Base-by-base conservation (phyloP, 2,888 invertebrate genomes). In the Zele albiditarsus region DNA sequence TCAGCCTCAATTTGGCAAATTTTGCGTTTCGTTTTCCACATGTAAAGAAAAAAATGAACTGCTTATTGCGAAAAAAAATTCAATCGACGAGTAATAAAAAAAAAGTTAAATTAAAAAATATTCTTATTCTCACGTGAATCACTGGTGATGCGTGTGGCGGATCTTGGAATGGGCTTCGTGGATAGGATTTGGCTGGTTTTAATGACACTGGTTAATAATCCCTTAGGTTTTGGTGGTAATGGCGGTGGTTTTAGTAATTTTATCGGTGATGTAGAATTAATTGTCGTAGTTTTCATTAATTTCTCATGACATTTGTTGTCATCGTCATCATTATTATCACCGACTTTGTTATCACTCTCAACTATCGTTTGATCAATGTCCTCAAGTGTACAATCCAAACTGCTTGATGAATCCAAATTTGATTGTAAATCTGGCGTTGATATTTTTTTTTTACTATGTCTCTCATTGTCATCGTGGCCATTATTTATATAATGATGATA, bases 211-310 rank as follows among this genome's bases (percentile, higher is more conserved):
- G 92, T 92, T 65, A 79, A 92, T 75, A 94, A 88, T 84, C 93
- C 92, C 90, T 94, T 94, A 69, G 94, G 94, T 89, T 95, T 95
- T 25, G 95, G 95, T 27, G 94, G 94, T 81, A 94, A 89, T 4
- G 94, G 94, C 0, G 94, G 95, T 53, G 94, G 94, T 81, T 91
- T 89, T n/a, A 83, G 83, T 58, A 84, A 76, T 80, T 87, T 89
- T 3, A 80, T 75, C 0, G 85, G 82, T 81, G 83, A 74, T 27
- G 20, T 16, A 5, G 65, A 33, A n/a, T 33, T 33, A 20, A 27
- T 33, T 28, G 27, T 27, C 49, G 3, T 68, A 20, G 58, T 46
- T 62, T 14, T 72, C n/a, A n/a, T 23, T 14, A 33, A 68, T 28
- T 23, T 27, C 3, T 68, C 73, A 27, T 65, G 20, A 42, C 65